Evolutionary conservation across 2,113 vertebrate species (phyloP), one percentile per base, ranked within the genome.

Genomic region (Aspidoscelis tigris): DNA sequence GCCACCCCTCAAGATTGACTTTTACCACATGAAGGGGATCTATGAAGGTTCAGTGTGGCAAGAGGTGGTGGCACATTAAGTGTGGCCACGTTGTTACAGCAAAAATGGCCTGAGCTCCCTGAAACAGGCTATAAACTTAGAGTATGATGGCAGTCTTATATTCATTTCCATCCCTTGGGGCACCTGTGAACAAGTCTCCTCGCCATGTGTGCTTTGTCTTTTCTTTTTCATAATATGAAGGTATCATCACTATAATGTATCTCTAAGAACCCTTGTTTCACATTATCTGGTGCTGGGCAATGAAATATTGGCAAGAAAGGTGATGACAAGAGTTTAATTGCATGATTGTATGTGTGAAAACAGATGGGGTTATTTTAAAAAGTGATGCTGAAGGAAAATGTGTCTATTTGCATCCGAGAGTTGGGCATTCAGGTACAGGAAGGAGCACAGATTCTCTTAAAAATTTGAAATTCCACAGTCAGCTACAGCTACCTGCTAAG

Each of bases 401-500:
- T 61, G 22, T 64, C 73, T 76, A 79, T 53, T 53, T 77, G 82
- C 76, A 79, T 79, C 58, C 73, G 84, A 86, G 11, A 76, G 74
- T 10, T 84, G 47, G 83, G 44, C 86, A 91, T 65, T 65, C 50
- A 78, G 5, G 1, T 8, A 0, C n/a, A 82, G 75, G 41, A 6
- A 85, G 1, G 0, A 58, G 72, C 78, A 76, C 64, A 21, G 87
- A 88, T 89, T 87, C 87, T 76, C 50, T 81, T 83, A 87, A 88
- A 33, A 87, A 87, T 84, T 65, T 87, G 74, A 87, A 92, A 88
- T 90, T 92, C 88, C 84, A 69, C 90, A 83, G 89, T 92, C 87
- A 81, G 87, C 87, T 94, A 85, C 87, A 83, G 71, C 90, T 91
- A 91, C 93, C 93, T 95, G 94, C 93, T 93, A 95, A 93, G 94